Evolutionary conservation across 2,888 invertebrate genomes (phyloP), one percentile per base, ranked within the genome.

Genomic region (Alentia gelatinosa): DNA sequence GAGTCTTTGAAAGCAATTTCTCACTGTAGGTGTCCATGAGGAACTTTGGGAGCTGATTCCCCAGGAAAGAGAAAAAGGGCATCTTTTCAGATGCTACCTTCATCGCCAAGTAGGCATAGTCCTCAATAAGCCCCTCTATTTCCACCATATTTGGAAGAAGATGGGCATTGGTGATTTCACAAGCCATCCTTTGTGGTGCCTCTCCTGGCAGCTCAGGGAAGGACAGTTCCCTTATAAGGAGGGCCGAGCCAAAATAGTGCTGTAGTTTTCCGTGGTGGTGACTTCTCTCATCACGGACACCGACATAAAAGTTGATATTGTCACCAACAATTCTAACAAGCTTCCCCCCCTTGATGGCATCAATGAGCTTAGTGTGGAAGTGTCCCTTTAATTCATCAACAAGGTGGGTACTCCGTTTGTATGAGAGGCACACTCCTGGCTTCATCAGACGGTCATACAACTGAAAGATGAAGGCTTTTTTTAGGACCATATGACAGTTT

Each of bases 261-360:
- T 47, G n/a, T 30, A 47, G 12, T 9, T 3, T 26, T 19, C 88
- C 56, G 33, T 88, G 88, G 3, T 9, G 4, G n/a, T 26, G 7
- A 5, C 3, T 42, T 35, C 88, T 42, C 35, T 88, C 88, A 47
- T 88, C 47, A 0, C 88, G 4, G 0, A 88, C 88, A 9, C 88
- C 88, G n/a, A 88, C 23, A 42, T 88, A 88, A 23, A 88, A 88
- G 35, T 88, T 47, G 7, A 88, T 30, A 26, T 88, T 88, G 50
- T 88, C 88, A 3, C 88, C 88, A 88, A 88, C 56, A 3, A 88
- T 19, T 12, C 30, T 19, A 12, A 88, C 1, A 4, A 1, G 5
- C 33, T 88, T 88, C n/a, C 23, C 9, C 7, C 23, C n/a, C n/a
- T 40, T 83, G 23, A 63, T 63, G 1, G 47, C 89, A 1, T 42